Base-by-base conservation (phyloP, 2,888 invertebrate genomes). In the Lepidochrysops patricia region DNA sequence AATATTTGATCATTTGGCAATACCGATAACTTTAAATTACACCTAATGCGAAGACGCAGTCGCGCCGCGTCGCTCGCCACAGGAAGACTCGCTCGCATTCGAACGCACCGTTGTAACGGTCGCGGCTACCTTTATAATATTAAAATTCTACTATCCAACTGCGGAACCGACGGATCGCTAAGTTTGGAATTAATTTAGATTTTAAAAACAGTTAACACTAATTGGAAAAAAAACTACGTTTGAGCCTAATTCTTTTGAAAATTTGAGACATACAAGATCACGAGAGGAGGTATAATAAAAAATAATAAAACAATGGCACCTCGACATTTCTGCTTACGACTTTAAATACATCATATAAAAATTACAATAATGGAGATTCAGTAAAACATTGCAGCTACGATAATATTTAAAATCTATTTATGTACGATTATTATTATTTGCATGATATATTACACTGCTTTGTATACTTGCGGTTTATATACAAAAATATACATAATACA, bases 1-100 rank as follows among this genome's bases (percentile, higher is more conserved):
- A 78, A 83, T 72, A 82, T 81, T 85, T 84, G 84, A 84, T 87
- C 80, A 87, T 88, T 89, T 89, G 89, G 89, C 89, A 89, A 87
- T 86, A 83, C 80, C 84, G 81, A 84, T 77, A 74, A 71, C 74
- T 83, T 81, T 67, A 75, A 68, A 75, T 74, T 76, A 76, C 74
- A 79, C 71, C 73, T 79, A 81, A 72, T 79, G 82, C 86, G 87
- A 88, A 87, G 85, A 86, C 86, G 82, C 83, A 80, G 69, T 35
- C 50, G 34, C 29, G 29, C 12, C 43, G 19, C 43, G 43, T 43
- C 43, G 19, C 19, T 43, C 43, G 43, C 43, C 43, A 26, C 26
- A 52, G 52, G 25, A 26, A 13, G 26, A 27, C 52, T 27, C 52
- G 27, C 13, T 27, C 26, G 26, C 13, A 52, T 26, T 52, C 27